Evolutionary conservation across 2,113 vertebrate species (phyloP).

Genomic region (Daubentonia madagascariensis): DNA sequence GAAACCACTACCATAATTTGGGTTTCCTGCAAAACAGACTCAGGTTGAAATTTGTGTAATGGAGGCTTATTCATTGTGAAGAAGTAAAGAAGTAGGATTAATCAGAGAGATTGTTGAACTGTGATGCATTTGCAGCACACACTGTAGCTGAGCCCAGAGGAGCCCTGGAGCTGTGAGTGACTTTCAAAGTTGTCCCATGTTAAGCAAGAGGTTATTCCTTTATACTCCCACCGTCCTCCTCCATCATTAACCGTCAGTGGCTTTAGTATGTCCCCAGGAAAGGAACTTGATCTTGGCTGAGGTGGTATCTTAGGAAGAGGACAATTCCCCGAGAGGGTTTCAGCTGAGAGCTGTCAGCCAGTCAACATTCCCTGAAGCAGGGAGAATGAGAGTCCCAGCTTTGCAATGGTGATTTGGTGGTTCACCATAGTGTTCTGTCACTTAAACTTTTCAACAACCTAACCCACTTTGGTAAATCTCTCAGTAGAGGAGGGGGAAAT

Average conservation of each 20-base stretch:
- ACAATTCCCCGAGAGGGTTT: neutral
- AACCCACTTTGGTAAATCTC: neutral
- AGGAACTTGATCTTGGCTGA: neutral
- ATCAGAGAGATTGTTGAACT: neutral
- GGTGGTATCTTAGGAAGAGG: neutral
- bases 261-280: neutral
- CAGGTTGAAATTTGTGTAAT: neutral
- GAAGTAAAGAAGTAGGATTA: neutral
- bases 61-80: neutral
- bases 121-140: neutral
- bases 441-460: neutral
- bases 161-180: neutral
- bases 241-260: neutral
- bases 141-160: fast-evolving
- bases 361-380: too few species aligned
- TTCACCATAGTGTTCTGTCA: neutral
- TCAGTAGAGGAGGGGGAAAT: neutral
- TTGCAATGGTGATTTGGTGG: neutral
- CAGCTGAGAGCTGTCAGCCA: neutral
- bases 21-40: neutral
- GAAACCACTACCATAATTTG: neutral
- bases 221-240: fast-evolving
- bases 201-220: neutral
- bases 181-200: too few species aligned
- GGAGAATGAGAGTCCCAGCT: neutral